These are phyloP conservation scores for Gonatopus flavifemur DNA, from an alignment of 1,140 invertebrate species.

Conservation along the genomic window DNA sequence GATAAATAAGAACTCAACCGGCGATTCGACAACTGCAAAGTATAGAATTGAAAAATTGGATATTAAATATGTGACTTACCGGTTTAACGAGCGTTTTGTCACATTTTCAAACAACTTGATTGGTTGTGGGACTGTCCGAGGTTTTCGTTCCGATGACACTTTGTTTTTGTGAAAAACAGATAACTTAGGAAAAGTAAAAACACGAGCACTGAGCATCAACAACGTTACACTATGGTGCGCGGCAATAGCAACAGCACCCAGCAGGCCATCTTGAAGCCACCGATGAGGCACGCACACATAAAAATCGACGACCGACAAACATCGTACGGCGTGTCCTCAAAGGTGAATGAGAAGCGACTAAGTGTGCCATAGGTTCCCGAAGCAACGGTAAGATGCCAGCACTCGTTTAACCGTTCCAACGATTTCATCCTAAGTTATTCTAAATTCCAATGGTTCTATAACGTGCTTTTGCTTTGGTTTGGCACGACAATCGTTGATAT, in stretches of 20 bases:
- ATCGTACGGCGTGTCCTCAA: constrained; percentile 25
- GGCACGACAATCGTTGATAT: too few relatives aligned
- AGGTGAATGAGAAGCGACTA: constrained; percentile 24
- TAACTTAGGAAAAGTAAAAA: too few relatives aligned
- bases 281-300: constrained; percentile 24
- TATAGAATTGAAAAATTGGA: not conserved
- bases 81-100: constrained; percentile 19
- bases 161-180: too few relatives aligned
- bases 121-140: not conserved
- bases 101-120: constrained; percentile 17
- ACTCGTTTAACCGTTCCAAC: too few relatives aligned
- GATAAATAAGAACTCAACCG: not conserved
- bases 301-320: constrained; percentile 11
- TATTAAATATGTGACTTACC: constrained; percentile 16
- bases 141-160: not conserved
- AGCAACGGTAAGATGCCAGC: too few relatives aligned
- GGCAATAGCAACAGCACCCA: constrained; percentile 9
- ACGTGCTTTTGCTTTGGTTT: too few relatives aligned
- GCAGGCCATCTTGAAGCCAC: constrained; percentile 34
- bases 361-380: too few relatives aligned
- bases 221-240: constrained; percentile 13
- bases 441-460: too few relatives aligned
- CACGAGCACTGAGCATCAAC: not conserved
- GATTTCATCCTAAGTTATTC: too few relatives aligned
- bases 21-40: not conserved